phyloP scores from a whole-genome alignment of 2,888 invertebrate genomes.

The Synanthedon myopaeformis region DNA sequence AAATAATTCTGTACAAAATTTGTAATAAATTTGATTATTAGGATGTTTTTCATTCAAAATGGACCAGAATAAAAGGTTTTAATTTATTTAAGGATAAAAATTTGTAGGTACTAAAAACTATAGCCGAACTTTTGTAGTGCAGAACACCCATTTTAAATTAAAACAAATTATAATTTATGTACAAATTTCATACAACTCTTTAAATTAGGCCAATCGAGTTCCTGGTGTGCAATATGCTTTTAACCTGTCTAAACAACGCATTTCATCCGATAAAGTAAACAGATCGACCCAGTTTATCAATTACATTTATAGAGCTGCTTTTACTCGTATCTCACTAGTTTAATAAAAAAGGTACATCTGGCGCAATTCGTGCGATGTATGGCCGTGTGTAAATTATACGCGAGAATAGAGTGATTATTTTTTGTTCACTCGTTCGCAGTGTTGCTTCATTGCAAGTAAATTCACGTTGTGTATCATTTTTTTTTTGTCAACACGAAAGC shows the following conservation, averaged over 20 bases:
- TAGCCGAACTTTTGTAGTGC: too few relatives aligned
- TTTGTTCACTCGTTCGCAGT: not conserved
- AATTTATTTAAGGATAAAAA: too few relatives aligned
- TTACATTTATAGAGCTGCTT: conserved; percentile 12
- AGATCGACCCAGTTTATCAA: conserved; percentile 9
- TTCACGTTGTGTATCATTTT: too few relatives aligned
- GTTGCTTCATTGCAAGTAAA: too few relatives aligned
- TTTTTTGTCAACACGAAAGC: too few relatives aligned
- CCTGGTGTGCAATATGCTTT: conserved; percentile 2
- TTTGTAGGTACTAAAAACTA: too few relatives aligned
- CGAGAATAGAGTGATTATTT: conserved; percentile 22
- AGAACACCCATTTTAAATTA: too few relatives aligned
- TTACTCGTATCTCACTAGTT: conserved; percentile 14
- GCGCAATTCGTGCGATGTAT: conserved; percentile 16
- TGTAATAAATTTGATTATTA: too few relatives aligned
- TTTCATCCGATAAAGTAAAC: conserved; percentile 5
- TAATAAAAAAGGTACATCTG: conserved; percentile 22
- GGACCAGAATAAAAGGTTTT: too few relatives aligned
- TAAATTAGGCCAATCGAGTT: not conserved
- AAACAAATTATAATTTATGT: too few relatives aligned
- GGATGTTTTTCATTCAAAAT: too few relatives aligned
- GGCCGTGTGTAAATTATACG: conserved; percentile 10
- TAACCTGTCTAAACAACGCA: conserved; percentile 8
- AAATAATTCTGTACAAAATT: too few relatives aligned
- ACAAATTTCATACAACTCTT: not conserved